These are phyloP conservation scores for Girardinichthys multiradiatus DNA, from an alignment of 2,113 vertebrate genomes.

Conservation along the genomic window DNA sequence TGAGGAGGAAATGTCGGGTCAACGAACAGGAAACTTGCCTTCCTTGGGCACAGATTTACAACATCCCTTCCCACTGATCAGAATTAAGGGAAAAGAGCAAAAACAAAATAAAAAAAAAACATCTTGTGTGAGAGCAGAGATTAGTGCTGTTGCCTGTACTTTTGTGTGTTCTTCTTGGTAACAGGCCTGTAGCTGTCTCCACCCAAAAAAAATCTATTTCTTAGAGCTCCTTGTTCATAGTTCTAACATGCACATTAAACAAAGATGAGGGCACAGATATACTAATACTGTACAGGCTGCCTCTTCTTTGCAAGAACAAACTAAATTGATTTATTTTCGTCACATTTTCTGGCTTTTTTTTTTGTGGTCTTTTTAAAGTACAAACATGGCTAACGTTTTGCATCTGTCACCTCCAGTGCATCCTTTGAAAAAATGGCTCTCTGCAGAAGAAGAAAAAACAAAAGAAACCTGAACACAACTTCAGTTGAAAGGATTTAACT, in stretches of 20 bases:
- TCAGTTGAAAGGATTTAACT: slow-evolving; percentile 84
- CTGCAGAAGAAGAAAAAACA: slow-evolving; percentile 52
- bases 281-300: slow-evolving; percentile 60
- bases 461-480: slow-evolving; percentile 84
- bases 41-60: slow-evolving; percentile 5
- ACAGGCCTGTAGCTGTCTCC: too few relatives aligned
- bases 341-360: slow-evolving; percentile 58
- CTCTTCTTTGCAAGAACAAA: slow-evolving; percentile 54
- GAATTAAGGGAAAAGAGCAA: slow-evolving; percentile 11
- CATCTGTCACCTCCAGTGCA: slow-evolving; percentile 72
- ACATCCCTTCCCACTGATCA: neutral
- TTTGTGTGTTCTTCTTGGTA: neutral
- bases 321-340: slow-evolving; percentile 63
- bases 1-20: slow-evolving; percentile 32
- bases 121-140: neutral
- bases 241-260: slow-evolving; percentile 49
- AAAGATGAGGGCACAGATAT: slow-evolving; percentile 62
- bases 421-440: slow-evolving; percentile 39
- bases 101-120: neutral
- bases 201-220: slow-evolving; percentile 60
- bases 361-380: slow-evolving; percentile 57
- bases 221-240: slow-evolving; percentile 57
- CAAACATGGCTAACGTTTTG: slow-evolving; percentile 87
- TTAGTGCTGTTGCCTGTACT: neutral
- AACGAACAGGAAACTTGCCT: slow-evolving; percentile 44